These are phyloP conservation scores for Drosophila orosa DNA, from an alignment of 1,140 invertebrate species.

Conservation along the genomic window DNA sequence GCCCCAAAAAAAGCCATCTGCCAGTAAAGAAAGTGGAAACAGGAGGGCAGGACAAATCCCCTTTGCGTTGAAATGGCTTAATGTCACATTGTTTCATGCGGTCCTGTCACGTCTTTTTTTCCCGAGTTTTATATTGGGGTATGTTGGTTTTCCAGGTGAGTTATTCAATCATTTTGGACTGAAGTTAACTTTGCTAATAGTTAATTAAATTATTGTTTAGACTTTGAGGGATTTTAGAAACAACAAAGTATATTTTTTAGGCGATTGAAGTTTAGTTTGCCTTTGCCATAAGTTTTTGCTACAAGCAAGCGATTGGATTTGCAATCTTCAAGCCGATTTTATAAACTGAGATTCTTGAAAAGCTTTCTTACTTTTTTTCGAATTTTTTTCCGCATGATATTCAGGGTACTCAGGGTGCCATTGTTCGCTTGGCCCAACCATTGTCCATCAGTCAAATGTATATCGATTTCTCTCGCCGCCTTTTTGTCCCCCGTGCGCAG, in stretches of 20 bases:
- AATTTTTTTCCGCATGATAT: background rate
- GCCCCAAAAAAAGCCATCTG: slow-evolving; percentile 32
- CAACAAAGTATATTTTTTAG: background rate
- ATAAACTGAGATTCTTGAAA: background rate
- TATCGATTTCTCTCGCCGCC: slow-evolving; percentile 65
- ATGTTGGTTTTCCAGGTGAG: slow-evolving; percentile 15
- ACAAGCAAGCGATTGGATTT: too few relatives aligned
- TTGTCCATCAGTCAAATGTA: slow-evolving; percentile 79
- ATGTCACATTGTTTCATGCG: slow-evolving; percentile 80
- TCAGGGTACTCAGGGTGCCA: slow-evolving; percentile 13
- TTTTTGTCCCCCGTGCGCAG: slow-evolving; percentile 7
- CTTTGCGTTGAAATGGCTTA: slow-evolving; percentile 81
- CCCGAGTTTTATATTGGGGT: background rate
- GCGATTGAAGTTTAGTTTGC: too few relatives aligned
- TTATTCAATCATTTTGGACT: background rate
- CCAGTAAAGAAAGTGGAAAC: slow-evolving; percentile 38
- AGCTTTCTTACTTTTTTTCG: too few relatives aligned
- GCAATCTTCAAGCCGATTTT: background rate
- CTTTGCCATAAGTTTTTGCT: too few relatives aligned
- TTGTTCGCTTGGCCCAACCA: slow-evolving; percentile 31
- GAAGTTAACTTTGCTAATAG: background rate
- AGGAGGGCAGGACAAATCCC: slow-evolving; percentile 57
- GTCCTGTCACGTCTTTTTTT: slow-evolving; percentile 74
- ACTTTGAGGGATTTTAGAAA: fast-evolving
- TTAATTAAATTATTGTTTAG: background rate